A percentile compares a stretch with the other conserved stretches of the same genome.
These are phyloP conservation scores for Eristalis pertinax DNA, from an alignment of 2,888 invertebrate species.

Conservation along the genomic window DNA sequence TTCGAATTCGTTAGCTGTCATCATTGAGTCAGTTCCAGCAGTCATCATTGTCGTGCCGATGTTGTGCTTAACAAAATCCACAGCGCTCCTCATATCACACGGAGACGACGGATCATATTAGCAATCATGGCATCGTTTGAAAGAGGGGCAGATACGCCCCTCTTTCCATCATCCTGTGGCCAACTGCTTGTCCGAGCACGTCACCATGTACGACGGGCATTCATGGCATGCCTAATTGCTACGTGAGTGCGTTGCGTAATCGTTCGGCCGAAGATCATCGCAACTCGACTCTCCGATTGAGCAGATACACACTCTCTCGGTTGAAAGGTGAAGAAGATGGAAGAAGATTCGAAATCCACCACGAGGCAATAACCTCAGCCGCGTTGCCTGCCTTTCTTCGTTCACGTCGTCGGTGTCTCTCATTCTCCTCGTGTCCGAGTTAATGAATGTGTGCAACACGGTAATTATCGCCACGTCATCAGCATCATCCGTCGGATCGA, in stretches of 20 bases:
- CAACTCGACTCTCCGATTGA: conserved; percentile 31
- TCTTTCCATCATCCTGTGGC: neutral
- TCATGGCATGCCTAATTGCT: conserved; percentile 67
- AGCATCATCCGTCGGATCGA: conserved; percentile 49
- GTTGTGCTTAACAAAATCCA: conserved; percentile 56
- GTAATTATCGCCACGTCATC: conserved; percentile 60
- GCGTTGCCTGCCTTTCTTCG: neutral
- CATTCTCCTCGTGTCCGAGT: conserved; percentile 8
- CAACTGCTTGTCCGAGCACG: conserved; percentile 30
- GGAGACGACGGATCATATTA: conserved; percentile 57
- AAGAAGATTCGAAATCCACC: neutral
- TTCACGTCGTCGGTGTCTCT: conserved; percentile 8
- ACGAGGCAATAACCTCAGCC: conserved; percentile 35
- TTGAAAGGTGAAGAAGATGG: conserved; percentile 35
- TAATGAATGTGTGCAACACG: conserved; percentile 60
- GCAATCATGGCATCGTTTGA: conserved; percentile 34
- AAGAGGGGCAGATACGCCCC: neutral
- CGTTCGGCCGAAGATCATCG: conserved; percentile 28
- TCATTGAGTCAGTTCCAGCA: conserved; percentile 37
- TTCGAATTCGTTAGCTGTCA: conserved; percentile 68
- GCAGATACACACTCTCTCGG: neutral
- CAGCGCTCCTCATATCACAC: conserved; percentile 69
- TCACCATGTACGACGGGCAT: conserved; percentile 62
- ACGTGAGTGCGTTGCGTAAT: conserved; percentile 64
- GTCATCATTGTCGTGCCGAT: conserved; percentile 30